Conservation (phyloP, 2,113 vertebrate species). For the Prolemur simus region DNA sequence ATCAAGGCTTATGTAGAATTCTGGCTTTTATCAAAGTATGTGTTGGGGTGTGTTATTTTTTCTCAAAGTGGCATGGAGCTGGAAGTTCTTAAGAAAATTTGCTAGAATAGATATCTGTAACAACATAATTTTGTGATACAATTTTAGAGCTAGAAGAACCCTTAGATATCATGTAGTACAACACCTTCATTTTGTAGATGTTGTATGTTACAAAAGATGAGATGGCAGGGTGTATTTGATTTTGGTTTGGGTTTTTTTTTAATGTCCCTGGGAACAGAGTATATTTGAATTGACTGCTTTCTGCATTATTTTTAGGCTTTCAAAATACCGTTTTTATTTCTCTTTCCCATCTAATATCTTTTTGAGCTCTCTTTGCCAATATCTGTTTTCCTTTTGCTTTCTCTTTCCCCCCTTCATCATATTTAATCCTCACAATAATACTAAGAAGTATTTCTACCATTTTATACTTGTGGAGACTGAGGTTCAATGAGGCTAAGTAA, state of each 20-base stretch:
- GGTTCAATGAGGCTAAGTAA: background rate
- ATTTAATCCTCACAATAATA: constrained; percentile 29
- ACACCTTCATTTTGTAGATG: background rate
- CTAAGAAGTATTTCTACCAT: background rate
- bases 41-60: background rate
- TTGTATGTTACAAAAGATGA: constrained; percentile 10
- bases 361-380: background rate
- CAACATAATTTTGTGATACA: background rate
- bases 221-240: background rate
- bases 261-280: background rate
- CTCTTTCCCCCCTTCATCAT: background rate
- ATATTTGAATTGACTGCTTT: background rate
- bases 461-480: constrained; percentile 8
- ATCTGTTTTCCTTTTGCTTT: background rate
- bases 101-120: background rate
- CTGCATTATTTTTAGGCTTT: constrained; percentile 31
- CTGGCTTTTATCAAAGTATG: background rate
- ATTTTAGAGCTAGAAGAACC: constrained; percentile 6
- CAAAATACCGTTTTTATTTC: constrained; percentile 34
- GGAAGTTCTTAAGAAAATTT: background rate
- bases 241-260: no score
- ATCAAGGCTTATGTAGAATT: background rate
- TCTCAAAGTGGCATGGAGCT: background rate
- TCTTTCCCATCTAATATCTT: background rate
- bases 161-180: background rate